Evolutionary conservation across 2,113 vertebrate genomes (phyloP), one percentile per base, ranked within the genome.

Genomic region (Mixornis gularis): DNA sequence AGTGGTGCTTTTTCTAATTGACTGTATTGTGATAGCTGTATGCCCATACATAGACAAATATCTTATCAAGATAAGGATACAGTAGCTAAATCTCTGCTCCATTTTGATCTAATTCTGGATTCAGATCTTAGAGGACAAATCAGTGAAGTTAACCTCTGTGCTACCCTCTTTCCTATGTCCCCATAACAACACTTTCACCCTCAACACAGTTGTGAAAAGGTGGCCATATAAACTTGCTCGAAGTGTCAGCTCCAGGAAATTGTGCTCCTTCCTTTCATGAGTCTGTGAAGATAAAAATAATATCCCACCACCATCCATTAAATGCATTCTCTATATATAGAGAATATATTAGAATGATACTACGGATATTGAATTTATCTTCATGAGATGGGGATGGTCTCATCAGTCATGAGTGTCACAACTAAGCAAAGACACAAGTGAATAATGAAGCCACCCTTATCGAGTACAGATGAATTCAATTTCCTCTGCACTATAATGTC

Each of bases 391-490:
- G 71, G 91, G 93, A 96, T 94, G 95, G 95, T 84, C 90, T 97
- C 97, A 97, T 97, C 95, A 87, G 95, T 97, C 94, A 97, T 90
- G 52, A 71, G 79, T 96, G 96, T 97, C 95, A 95, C 73, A 77
- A 86, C 83, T 89, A 88, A 94, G 86, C 96, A 95, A 97, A 95
- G 95, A 96, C 46, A 76, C 83, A 95, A 66, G 82, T 95, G 96
- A 98, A 95, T 97, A 97, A 97, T 95, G 94, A 97, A 96, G 91
- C 89, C 95, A 96, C 91, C 85, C 94, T 97, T 97, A 97, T 96
- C 73, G 77, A 92, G 95, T 93, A 88, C 95, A 96, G 96, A 97
- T 97, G 96, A 97, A 96, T 97, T 97, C 96, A 97, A 97, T 97
- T 98, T 97, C 95, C 95, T 96, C 86, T 95, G 94, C 79, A 95